Base-by-base conservation (phyloP, 2,113 vertebrate genomes). In the Apeltes quadracus region DNA sequence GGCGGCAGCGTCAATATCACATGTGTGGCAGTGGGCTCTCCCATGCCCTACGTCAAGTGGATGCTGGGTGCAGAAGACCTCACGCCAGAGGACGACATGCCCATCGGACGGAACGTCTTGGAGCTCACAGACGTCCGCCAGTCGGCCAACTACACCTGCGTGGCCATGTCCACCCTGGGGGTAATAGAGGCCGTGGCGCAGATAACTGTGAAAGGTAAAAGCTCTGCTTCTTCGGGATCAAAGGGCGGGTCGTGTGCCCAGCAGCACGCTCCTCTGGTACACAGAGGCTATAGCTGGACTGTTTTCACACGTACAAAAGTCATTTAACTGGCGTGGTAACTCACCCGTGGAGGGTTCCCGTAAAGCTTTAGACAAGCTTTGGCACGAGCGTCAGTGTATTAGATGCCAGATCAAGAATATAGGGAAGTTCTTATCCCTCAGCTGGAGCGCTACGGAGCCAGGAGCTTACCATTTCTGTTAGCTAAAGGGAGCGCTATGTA, bases 31-130 rank as follows among this genome's bases (percentile, higher is more conserved):
- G 98, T 99, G 87, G 98, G 98, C 51, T 99, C 98, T 65, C 98
- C 97, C 73, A 99, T 99, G 98, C 98, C 98, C 38, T 99, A 99
- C 79, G 98, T 99, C 78, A 99, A 99, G 86, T 99, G 98, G 97
- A 99, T 99, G 98, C 91, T 99, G 72, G 98, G 98, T 43, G 95
- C 97, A 1, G 98, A 99, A 88, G 97, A 99, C 90, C 91, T 99
- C 80, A 99, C 98, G 41, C 98, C 98, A 25, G 97, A 99, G 83
- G 98, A 99, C 83, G 97, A 99, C 91, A 99, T 99, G 98, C 98
- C 98, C 75, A 99, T 99, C 81, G 98, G 98, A 82, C 95, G 98
- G 75, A 99, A 99, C n/a, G 97, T 99, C 59, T 92, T 99, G 89
- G 97, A 99, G 82, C 95, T 99, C 50, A 98, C 97, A 18, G 97